These are phyloP conservation scores for Spatula clypeata DNA, from an alignment of 2,797 vertebrate species.

Conservation along the genomic window DNA sequence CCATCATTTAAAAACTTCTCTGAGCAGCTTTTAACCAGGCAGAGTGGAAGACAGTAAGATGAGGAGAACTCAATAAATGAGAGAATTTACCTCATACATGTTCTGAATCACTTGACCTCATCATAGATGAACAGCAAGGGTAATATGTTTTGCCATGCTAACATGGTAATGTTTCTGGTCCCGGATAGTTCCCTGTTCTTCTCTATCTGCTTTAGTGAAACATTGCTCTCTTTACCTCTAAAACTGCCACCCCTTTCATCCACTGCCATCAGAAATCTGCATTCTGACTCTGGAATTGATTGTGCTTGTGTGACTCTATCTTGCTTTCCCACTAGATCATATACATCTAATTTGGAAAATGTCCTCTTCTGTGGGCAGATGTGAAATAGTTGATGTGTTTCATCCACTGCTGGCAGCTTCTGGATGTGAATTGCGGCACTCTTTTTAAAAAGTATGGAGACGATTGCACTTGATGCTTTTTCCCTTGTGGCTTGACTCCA, in stretches of 20 bases:
- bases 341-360: accelerated
- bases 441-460: background rate
- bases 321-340: background rate
- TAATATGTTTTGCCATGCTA: accelerated
- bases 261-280: accelerated
- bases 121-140: background rate
- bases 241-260: background rate
- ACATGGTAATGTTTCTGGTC: background rate
- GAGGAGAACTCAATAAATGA: background rate
- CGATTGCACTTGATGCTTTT: background rate
- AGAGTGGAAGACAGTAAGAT: background rate
- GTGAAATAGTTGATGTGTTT: background rate
- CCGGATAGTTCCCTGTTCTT: background rate
- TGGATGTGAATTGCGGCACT: background rate
- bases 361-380: background rate
- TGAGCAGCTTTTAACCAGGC: background rate
- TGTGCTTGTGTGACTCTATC: background rate
- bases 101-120: background rate
- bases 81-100: background rate
- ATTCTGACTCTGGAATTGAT: background rate
- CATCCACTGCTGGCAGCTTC: background rate
- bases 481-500: background rate
- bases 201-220: background rate
- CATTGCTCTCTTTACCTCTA: background rate
- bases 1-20: background rate